Evolutionary conservation across 2,797 vertebrate species (phyloP).

Genomic region (Austrolebias charrua): DNA sequence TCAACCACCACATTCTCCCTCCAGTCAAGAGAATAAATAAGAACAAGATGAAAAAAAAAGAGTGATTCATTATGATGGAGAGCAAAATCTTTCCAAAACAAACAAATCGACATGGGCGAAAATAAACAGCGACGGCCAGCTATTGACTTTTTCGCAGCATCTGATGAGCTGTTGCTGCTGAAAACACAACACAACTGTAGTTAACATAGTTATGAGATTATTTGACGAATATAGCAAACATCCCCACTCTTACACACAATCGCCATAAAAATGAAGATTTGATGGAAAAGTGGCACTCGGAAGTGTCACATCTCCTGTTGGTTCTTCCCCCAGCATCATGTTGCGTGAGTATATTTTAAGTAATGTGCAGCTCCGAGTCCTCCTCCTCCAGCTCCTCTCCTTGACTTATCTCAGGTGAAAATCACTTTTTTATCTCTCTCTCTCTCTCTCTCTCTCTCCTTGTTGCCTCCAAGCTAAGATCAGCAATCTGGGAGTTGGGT

Average conservation of each 20-base stretch:
- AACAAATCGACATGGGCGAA: slow-evolving; percentile 71
- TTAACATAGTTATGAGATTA: neutral
- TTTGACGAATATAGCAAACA: neutral
- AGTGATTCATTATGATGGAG: slow-evolving; percentile 81
- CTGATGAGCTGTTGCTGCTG: slow-evolving; percentile 44
- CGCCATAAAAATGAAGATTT: slow-evolving; percentile 11
- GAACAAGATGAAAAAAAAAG: slow-evolving; percentile 72
- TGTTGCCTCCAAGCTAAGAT: slow-evolving; percentile 70
- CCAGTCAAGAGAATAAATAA: slow-evolving; percentile 80
- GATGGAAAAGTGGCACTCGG: slow-evolving; percentile 10
- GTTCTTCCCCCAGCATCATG: slow-evolving; percentile 26
- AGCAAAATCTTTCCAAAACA: slow-evolving; percentile 79
- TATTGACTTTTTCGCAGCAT: slow-evolving; percentile 56
- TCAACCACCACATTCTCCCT: slow-evolving; percentile 79
- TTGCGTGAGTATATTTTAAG: slow-evolving; percentile 54
- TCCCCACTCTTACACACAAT: neutral
- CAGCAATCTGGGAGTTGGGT: slow-evolving; percentile 76
- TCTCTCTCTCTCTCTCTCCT: no score
- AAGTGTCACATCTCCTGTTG: slow-evolving; percentile 26
- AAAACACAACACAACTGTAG: slow-evolving; percentile 13
- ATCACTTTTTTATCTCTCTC: slow-evolving; percentile 66
- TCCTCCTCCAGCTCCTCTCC: slow-evolving; percentile 41
- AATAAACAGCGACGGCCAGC: slow-evolving; percentile 66
- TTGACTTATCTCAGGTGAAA: slow-evolving; percentile 78
- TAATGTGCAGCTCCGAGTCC: slow-evolving; percentile 45